Evolutionary conservation across 2,113 vertebrate species (phyloP).

Genomic region (Cololabis saira): DNA sequence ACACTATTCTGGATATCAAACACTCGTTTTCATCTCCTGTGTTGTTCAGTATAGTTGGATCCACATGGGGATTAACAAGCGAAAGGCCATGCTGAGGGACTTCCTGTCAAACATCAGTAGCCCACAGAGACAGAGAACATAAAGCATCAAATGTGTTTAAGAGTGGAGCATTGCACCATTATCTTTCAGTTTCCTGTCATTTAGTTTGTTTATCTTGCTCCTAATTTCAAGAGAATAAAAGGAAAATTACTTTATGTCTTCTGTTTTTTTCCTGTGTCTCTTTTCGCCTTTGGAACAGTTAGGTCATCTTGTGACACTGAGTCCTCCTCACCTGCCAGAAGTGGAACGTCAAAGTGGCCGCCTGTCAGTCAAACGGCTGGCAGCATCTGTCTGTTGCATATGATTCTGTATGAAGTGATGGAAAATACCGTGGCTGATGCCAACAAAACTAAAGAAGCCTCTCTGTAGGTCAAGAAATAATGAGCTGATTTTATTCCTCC

Average conservation of each 20-base stretch:
- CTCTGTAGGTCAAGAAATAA: not conserved
- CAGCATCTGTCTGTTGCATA: constrained; percentile 13
- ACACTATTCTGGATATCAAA: not conserved
- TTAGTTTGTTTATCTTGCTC: constrained; percentile 1
- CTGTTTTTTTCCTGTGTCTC: not conserved
- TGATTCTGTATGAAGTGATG: too few relatives aligned
- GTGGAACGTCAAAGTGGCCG: constrained; percentile 67
- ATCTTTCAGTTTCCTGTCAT: constrained; percentile 12
- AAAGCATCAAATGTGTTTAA: constrained; percentile 17
- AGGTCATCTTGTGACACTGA: constrained; percentile 27
- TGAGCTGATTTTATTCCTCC: not conserved
- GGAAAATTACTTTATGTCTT: not conserved
- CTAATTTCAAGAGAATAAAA: not conserved
- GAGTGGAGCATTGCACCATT: constrained; percentile 18
- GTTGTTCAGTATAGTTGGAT: constrained; percentile 35
- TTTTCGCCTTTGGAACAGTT: constrained; percentile 12
- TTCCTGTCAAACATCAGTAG: constrained; percentile 57
- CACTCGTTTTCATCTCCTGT: constrained; percentile 26
- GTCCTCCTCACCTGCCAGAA: constrained; percentile 53
- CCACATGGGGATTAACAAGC: constrained; percentile 61
- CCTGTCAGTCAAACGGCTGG: constrained; percentile 64
- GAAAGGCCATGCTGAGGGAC: constrained; percentile 56
- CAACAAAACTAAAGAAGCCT: too few relatives aligned
- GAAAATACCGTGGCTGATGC: too few relatives aligned
- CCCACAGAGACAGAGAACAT: constrained; percentile 47